Base-by-base conservation (phyloP, 2,113 vertebrate genomes). In the Rallus limicola region DNA sequence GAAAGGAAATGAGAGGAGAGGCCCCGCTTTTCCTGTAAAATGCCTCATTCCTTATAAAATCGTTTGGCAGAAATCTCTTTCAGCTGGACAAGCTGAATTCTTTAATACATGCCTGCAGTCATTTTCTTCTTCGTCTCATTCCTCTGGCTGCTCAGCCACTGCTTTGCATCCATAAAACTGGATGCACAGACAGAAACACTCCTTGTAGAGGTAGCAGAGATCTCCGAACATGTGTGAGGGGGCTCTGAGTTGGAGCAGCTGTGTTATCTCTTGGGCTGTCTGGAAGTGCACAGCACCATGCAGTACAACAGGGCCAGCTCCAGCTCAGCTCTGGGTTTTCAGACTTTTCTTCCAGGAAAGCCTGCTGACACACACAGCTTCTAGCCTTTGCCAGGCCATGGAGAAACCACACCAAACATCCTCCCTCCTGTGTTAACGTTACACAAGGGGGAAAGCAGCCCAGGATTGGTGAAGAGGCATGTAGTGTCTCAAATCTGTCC, bases 1-100 rank as follows among this genome's bases (percentile, higher is more conserved):
- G 88, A 95, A 71, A 96, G 95, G 96, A 97, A 96, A 96, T 95
- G 92, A 96, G 88, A 83, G 31, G 71, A 94, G 96, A 96, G 95
- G 95, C 96, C 94, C 94, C 64, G 52, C 77, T 96, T 93, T 96
- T 96, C 94, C 96, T 95, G 83, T 86, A 93, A 86, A 95, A 89
- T 86, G 74, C 77, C 62, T 95, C 38, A 64, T 93, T 95, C 92
- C 92, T 95, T 93, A 86, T 91, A 95, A 93, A 96, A 92, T 71
- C 0, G 5, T 92, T 93, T 81, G 80, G 86, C 94, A 96, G 85
- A 86, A 94, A 92, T 94, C 64, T 81, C 52, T 96, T 95, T 94
- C 94, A 95, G 95, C 92, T 96, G 92, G 91, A 93, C 69, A 86
- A 86, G 83, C 80, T 75, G 80, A 91, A 74, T 91, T 36, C 60